Evolutionary conservation across 2,797 vertebrate genomes (phyloP), one percentile per base, ranked within the genome.

Genomic region (Pteropus rufus): DNA sequence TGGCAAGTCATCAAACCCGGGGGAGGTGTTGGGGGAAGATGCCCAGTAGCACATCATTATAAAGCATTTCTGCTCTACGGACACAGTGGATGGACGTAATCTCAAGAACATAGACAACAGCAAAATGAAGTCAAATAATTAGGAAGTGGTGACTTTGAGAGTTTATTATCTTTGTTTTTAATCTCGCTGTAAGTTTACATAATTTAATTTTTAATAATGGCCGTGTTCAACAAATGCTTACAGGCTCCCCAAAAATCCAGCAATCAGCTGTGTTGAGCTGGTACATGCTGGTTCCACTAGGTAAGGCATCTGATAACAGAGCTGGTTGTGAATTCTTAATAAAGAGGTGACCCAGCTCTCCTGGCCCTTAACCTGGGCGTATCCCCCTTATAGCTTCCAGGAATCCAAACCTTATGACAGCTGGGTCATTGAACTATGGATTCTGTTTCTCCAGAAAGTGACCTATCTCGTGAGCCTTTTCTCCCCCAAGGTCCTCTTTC

Each of bases 381-480:
- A 46, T 21, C 9, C 15, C 29, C 52, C 65, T 44, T 29, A 19
- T 7, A 82, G 56, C 24, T 73, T 54, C 29, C 34, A 41, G 26
- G 46, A 58, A 41, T 26, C 36, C 19, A 85, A 85, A 80, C n/a
- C 31, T 26, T 21, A 39, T 41, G 7, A 76, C 4, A 49, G 26
- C 29, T 24, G 7, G 18, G 7, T 39, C 92, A 23, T 21, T 46
- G 82, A 73, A 44, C 24, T 36, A 7, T 4, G 21, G 21, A 21
- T 39, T 84, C 64, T 89, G 4, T 64, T 85, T 86, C 86, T 94
- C 69, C 49, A 86, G 75, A 76, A 94, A 34, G 69, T 39, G 24
- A 29, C 29, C 34, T 12, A 18, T 31, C 16, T 24, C 2, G 44
- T 14, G 39, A 82, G 31, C 24, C 9, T 73, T 79, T 46, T 29